phyloP scores from a whole-genome alignment of 1,140 invertebrate genomes.

The Sitophilus oryzae region DNA sequence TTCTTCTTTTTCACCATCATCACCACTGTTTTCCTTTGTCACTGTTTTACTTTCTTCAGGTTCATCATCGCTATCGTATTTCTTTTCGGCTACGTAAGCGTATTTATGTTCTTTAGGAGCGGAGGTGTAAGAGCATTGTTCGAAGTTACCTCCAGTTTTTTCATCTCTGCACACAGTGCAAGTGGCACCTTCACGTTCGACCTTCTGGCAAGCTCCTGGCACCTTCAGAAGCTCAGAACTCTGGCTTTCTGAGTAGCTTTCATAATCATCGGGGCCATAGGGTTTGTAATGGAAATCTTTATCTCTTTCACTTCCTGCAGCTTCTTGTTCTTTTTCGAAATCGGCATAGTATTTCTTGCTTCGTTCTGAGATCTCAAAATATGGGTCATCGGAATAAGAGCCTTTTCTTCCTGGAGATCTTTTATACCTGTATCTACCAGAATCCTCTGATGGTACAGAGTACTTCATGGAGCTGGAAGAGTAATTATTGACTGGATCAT shows the following conservation, averaged over 20 bases:
- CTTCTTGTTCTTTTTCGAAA: slow-evolving; percentile 29
- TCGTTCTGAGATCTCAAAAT: slow-evolving; percentile 33
- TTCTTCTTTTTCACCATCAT: background rate
- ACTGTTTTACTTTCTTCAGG: slow-evolving; percentile 37
- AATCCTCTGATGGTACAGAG: slow-evolving; percentile 25
- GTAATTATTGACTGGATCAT: slow-evolving; percentile 40
- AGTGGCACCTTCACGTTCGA: slow-evolving; percentile 55
- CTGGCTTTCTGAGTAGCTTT: slow-evolving; percentile 49
- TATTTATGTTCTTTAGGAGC: slow-evolving; percentile 65
- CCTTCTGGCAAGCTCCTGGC: slow-evolving; percentile 56
- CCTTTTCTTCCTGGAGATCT: slow-evolving; percentile 28
- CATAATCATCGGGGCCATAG: slow-evolving; percentile 30
- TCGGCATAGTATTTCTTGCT: slow-evolving; percentile 30
- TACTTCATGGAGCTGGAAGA: slow-evolving; percentile 36
- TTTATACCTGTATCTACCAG: slow-evolving; percentile 30
- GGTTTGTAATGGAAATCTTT: slow-evolving; percentile 27
- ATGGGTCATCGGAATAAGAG: slow-evolving; percentile 32
- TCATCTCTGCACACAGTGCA: slow-evolving; percentile 63
- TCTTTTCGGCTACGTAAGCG: slow-evolving; percentile 56
- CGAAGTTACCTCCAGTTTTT: slow-evolving; percentile 62
- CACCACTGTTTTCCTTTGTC: background rate
- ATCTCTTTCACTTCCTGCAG: slow-evolving; percentile 31
- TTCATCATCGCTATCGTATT: slow-evolving; percentile 51
- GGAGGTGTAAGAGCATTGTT: slow-evolving; percentile 63
- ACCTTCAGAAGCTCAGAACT: slow-evolving; percentile 50